Conservation (phyloP, 2,888 invertebrate species). For the Drosophila helvetica region DNA sequence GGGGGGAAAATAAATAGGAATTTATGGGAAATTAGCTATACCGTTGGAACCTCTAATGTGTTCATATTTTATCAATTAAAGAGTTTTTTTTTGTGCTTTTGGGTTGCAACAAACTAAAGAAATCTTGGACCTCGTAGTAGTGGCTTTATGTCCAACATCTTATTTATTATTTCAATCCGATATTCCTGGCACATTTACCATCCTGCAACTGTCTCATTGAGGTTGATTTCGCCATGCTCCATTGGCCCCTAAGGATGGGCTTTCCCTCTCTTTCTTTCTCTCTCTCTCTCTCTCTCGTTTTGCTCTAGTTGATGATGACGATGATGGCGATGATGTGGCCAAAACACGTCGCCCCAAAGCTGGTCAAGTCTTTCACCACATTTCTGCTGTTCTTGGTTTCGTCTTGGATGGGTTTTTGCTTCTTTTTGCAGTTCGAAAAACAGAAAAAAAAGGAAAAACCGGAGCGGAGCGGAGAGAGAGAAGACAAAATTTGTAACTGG, state of each 20-base stretch:
- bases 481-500: constrained; percentile 57
- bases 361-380: constrained; percentile 61
- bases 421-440: constrained; percentile 13
- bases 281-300: not conserved
- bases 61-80: too few relatives aligned
- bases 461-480: constrained; percentile 3
- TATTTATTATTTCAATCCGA: not conserved
- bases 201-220: not conserved
- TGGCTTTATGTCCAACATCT: not conserved
- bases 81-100: too few relatives aligned
- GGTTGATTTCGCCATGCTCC: not conserved
- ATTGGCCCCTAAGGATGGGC: not conserved
- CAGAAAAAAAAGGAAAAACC: constrained; percentile 2
- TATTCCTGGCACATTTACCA: not conserved
- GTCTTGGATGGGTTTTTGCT: constrained; percentile 24
- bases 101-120: too few relatives aligned
- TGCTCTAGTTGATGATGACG: constrained; percentile 29
- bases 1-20: not conserved
- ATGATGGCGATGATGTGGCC: constrained; percentile 46
- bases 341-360: constrained; percentile 58
- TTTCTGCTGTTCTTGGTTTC: constrained; percentile 39
- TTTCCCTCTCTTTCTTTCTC: too few relatives aligned
- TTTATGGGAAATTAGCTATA: not conserved
- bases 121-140: too few relatives aligned
- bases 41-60: too few relatives aligned